These are phyloP conservation scores for Metopolophium dirhodum DNA, from an alignment of 1,140 invertebrate genomes.

Conservation along the genomic window DNA sequence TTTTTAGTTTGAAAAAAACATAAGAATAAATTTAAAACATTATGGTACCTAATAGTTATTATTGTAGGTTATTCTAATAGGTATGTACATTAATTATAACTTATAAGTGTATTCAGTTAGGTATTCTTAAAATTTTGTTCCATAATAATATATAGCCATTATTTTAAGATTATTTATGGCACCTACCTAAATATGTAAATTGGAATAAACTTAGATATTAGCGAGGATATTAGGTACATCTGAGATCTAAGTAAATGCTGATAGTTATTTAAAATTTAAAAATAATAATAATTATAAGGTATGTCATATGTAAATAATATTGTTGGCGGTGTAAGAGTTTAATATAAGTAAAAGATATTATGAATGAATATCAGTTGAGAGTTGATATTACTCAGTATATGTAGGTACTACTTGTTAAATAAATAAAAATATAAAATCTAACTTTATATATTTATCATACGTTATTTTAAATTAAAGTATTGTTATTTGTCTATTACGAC, in stretches of 20 bases:
- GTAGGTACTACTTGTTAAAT: not conserved
- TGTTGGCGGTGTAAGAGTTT: not conserved
- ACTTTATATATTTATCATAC: not conserved
- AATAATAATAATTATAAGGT: not conserved
- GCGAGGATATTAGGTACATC: no score
- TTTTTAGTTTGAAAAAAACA: not conserved
- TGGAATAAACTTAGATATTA: not conserved
- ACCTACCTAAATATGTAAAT: not conserved
- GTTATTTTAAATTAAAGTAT: not conserved
- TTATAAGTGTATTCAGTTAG: not conserved
- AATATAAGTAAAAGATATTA: not conserved
- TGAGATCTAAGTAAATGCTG: not conserved
- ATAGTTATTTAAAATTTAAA: not conserved
- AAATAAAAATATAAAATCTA: not conserved
- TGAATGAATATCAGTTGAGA: not conserved
- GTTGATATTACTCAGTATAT: not conserved
- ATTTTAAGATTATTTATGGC: not conserved
- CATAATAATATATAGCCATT: not conserved
- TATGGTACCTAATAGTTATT: not conserved
- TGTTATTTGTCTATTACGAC: not conserved
- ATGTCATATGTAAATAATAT: not conserved
- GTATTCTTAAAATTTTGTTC: not conserved
- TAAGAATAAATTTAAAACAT: not conserved
- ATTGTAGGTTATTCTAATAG: not conserved
- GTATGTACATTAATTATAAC: not conserved